phyloP scores from a whole-genome alignment of 2,113 vertebrate genomes.

The Brachionichthys hirsutus region DNA sequence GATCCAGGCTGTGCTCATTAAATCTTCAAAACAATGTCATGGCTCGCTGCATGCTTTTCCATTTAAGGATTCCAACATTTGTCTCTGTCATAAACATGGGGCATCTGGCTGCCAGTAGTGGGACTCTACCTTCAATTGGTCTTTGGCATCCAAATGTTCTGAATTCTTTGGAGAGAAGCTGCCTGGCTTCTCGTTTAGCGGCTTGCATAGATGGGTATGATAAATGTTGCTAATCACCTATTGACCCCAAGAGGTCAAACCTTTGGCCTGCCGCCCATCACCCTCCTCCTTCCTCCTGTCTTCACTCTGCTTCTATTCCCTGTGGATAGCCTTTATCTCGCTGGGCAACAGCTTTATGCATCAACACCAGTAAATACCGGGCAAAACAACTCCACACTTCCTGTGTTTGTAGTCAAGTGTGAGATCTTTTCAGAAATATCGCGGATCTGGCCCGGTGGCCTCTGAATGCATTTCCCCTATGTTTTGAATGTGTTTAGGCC shows the following conservation, averaged over 20 bases:
- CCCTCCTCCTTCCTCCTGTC: slow-evolving; percentile 47
- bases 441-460: slow-evolving; percentile 20
- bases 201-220: slow-evolving; percentile 64
- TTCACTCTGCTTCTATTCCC: slow-evolving; percentile 35
- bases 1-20: slow-evolving; percentile 69
- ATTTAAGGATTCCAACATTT: slow-evolving; percentile 66
- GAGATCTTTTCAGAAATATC: slow-evolving; percentile 40
- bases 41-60: slow-evolving; percentile 69
- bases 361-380: slow-evolving; percentile 28
- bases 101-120: slow-evolving; percentile 65
- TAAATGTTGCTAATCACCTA: slow-evolving; percentile 77
- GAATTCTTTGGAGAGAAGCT: slow-evolving; percentile 48
- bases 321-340: slow-evolving; percentile 53
- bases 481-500: slow-evolving; percentile 54
- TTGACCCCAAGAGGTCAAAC: slow-evolving; percentile 69
- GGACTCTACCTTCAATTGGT: slow-evolving; percentile 52
- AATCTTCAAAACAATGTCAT: slow-evolving; percentile 67
- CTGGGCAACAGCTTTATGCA: slow-evolving; percentile 22
- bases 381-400: slow-evolving; percentile 31
- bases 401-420: slow-evolving; percentile 49
- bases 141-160: slow-evolving; percentile 53
- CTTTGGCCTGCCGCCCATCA: slow-evolving; percentile 60
- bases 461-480: slow-evolving; percentile 27
- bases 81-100: slow-evolving; percentile 65
- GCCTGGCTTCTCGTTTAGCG: slow-evolving; percentile 58